These are phyloP conservation scores for Campylorhamphus procurvoides DNA, from an alignment of 2,113 vertebrate genomes.

Conservation along the genomic window DNA sequence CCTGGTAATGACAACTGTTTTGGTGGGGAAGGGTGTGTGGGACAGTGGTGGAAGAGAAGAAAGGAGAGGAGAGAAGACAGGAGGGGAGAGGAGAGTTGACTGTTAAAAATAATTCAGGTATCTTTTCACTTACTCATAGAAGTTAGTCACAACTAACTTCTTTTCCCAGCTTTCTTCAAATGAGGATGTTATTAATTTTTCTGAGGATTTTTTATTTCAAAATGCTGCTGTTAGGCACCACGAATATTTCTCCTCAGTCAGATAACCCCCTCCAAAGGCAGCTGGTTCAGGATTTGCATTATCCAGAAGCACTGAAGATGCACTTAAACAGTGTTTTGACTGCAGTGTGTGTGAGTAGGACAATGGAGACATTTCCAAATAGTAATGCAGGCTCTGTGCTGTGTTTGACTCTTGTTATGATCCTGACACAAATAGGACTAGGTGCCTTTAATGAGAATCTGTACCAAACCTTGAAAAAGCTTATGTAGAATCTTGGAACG, in stretches of 20 bases:
- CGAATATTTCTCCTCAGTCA: not conserved
- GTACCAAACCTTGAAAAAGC: not conserved
- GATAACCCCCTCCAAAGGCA: not conserved
- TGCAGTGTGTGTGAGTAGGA: not conserved
- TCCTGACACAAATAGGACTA: not conserved
- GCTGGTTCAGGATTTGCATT: not conserved
- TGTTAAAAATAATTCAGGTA: not conserved
- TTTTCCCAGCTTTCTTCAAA: not conserved
- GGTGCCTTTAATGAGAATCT: not conserved
- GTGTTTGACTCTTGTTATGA: not conserved
- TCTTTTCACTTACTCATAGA: not conserved
- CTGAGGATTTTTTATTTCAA: not conserved
- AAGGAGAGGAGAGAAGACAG: not conserved
- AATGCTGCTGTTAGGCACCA: not conserved
- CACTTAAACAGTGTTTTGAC: not conserved
- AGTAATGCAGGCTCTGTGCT: not conserved
- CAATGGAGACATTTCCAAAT: rapidly evolving
- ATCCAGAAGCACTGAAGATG: not conserved
- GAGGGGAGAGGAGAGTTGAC: not conserved
- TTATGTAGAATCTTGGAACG: not conserved
- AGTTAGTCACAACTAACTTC: not conserved
- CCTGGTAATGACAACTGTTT: not conserved
- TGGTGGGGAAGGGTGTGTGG: not conserved
- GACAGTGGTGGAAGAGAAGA: no score
- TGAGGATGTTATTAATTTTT: not conserved